These are phyloP conservation scores for Heliconius hermathena DNA, from an alignment of 1,140 invertebrate species.

Conservation along the genomic window DNA sequence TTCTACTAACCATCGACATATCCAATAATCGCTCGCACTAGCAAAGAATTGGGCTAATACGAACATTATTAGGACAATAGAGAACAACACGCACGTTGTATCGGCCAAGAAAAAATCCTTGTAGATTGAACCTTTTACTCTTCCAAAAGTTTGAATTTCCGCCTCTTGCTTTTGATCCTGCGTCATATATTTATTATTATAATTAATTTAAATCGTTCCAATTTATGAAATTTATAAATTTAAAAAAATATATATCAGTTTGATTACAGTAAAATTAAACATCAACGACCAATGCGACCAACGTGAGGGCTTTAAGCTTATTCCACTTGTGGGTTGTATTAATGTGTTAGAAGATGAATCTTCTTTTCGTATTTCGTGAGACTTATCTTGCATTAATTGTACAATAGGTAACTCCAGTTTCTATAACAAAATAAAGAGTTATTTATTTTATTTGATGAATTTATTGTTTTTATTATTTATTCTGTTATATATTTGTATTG, in stretches of 20 bases:
- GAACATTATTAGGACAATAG: constrained; percentile 84
- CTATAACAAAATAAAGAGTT: constrained; percentile 38
- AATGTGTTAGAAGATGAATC: constrained; percentile 43
- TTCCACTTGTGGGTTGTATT: constrained; percentile 46
- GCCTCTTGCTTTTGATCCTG: constrained; percentile 68
- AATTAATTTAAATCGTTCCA: background rate
- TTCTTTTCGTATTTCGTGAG: constrained; percentile 59
- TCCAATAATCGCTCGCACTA: constrained; percentile 90
- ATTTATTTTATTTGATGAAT: background rate
- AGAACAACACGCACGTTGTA: constrained; percentile 83
- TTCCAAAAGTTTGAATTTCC: constrained; percentile 61
- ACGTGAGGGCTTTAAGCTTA: constrained; percentile 57
- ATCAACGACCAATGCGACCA: constrained; percentile 67
- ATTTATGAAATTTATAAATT: background rate
- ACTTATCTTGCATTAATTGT: constrained; percentile 64
- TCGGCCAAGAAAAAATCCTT: constrained; percentile 87
- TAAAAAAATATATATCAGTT: background rate
- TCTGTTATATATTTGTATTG: no score
- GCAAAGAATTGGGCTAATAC: constrained; percentile 87
- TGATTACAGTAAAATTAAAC: constrained; percentile 45
- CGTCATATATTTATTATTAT: constrained; percentile 15
- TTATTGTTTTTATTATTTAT: background rate
- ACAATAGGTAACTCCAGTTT: constrained; percentile 64
- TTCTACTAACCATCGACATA: constrained; percentile 86
- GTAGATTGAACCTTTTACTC: constrained; percentile 84